Evolutionary conservation across 2,797 vertebrate species (phyloP), one percentile per base, ranked within the genome.

Genomic region (Arnoldichthys spilopterus): DNA sequence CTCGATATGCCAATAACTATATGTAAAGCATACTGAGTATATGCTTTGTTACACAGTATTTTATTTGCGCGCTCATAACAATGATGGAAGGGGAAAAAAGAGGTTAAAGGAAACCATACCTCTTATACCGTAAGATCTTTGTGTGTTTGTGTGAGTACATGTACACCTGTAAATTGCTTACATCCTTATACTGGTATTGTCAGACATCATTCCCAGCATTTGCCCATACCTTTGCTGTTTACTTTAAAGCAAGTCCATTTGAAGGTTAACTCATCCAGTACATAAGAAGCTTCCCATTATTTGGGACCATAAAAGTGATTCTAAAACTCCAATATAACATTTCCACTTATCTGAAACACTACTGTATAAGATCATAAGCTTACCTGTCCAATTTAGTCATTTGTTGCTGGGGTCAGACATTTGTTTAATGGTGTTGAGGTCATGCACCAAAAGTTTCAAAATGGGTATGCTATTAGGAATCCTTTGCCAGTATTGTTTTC

Each of bases 341-440:
- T 4, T 37, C 32, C 9, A 11, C 32, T 37, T 12, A 63, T 61
- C 16, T 61, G 16, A 18, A 32, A 5, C 59, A 30, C 16, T 58
- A 26, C 56, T 28, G 24, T 13, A 73, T 37, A 53, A 62, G 71
- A 47, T 47, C n/a, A 67, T 75, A 53, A 69, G 76, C 37, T 64
- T 49, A 69, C 54, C 67, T 49, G 43, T 47, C 20, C 22, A 32
- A 3, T 70, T 79, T 69, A 40, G 16, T 45, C 74, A 56, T 45
- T 76, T 37, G 16, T 63, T 63, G 61, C 11, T n/a, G 20, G 7
- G 61, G 18, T 63, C 61, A n/a, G 61, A 30, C 8, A 8, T 63
- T 63, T 20, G 32, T 80, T 78, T 75, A 32, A 51, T 30, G 62
- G 40, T 77, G 82, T 63, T 58, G 77, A 62, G 75, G 82, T 83